phyloP scores from a whole-genome alignment of 92 coral and sea anemone species.

The Bergia puertoricense region DNA sequence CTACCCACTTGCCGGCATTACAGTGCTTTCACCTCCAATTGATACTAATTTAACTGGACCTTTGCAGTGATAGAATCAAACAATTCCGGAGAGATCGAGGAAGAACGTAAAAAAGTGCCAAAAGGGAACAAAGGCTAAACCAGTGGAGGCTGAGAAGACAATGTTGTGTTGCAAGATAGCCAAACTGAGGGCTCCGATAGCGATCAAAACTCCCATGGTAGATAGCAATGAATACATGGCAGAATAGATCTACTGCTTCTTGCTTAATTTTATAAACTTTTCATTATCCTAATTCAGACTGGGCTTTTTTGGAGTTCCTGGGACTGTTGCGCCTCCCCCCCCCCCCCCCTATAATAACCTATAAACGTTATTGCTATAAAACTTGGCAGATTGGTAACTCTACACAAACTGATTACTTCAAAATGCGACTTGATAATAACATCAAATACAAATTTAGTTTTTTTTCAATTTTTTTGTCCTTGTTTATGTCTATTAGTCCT shows the following conservation, averaged over 20 bases:
- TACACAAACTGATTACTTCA: too few relatives aligned
- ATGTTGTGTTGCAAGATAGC: not conserved
- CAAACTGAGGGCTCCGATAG: not conserved
- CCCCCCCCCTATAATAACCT: too few relatives aligned
- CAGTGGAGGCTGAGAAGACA: not conserved
- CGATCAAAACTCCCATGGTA: not conserved
- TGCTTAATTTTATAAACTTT: not conserved
- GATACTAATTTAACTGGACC: not conserved
- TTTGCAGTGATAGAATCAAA: conserved; percentile 8
- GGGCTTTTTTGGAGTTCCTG: too few relatives aligned
- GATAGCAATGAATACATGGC: not conserved
- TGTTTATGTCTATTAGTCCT: too few relatives aligned
- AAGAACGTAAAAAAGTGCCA: not conserved
- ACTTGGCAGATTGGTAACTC: too few relatives aligned
- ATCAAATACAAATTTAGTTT: too few relatives aligned
- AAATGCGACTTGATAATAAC: too few relatives aligned
- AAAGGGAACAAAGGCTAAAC: not conserved
- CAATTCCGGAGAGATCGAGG: not conserved
- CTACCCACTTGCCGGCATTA: too few relatives aligned
- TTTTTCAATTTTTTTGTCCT: too few relatives aligned
- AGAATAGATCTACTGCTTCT: not conserved
- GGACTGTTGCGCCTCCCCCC: too few relatives aligned
- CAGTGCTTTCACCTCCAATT: not conserved
- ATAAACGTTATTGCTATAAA: too few relatives aligned
- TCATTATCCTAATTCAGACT: not conserved